Evolutionary conservation across 2,888 invertebrate species (phyloP), one percentile per base, ranked within the genome.

Genomic region (Syrista parreyssii): DNA sequence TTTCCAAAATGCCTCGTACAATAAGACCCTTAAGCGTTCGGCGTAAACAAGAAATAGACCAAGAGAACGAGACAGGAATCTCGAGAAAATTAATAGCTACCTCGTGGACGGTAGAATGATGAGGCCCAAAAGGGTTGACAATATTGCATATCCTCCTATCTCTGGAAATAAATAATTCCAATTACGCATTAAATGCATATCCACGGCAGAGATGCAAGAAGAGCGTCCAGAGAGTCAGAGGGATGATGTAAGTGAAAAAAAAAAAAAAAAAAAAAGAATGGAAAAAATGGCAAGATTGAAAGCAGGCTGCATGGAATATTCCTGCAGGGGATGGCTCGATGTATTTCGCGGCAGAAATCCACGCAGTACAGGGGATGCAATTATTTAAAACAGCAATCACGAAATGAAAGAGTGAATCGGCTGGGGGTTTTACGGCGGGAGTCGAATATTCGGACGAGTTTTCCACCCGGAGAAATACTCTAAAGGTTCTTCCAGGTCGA

Each of bases 371-470:
- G 33, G 84, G 85, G 83, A 86, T 82, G 88, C 86, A 89, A 88
- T 89, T 89, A 89, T 89, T 88, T 89, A 90, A 90, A 90, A 90
- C 84, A 90, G 87, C 89, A 89, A 90, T 90, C 89, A 88, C 84
- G 86, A 89, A 89, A 89, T 90, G 89, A 90, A 89, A 90, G 89
- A 86, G 88, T 80, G 84, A 84, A 84, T 84, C 69, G 75, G 73
- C 72, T 76, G 79, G 68, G 74, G 77, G 40, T 78, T 74, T 32
- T 78, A 68, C 15, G 36, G 69, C 31, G 76, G 36, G 72, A 40
- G 68, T 40, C 34, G 73, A 76, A 69, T 75, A 68, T 23, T 68
- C 6, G 79, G 78, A 72, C 73, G 74, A 68, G 80, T 89, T 88
- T 83, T 88, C 89, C 87, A 86, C 86, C 87, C 88, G 88, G 90